phyloP scores from a whole-genome alignment of 1,140 invertebrate species.

The Zaprionus inermis region DNA sequence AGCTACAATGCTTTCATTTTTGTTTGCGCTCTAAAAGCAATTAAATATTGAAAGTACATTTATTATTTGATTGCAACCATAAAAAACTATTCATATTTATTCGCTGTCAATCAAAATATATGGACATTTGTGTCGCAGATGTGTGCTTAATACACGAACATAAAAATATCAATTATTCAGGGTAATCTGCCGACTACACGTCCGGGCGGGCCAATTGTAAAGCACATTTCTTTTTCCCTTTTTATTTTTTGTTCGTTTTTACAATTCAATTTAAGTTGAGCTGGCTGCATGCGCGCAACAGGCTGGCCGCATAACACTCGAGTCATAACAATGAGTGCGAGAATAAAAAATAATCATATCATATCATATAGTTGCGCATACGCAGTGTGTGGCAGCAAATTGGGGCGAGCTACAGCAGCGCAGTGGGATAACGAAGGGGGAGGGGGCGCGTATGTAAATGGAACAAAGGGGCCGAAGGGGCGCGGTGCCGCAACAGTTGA shows the following conservation, averaged over 20 bases:
- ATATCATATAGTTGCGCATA: conserved; percentile 64
- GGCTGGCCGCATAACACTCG: conserved; percentile 66
- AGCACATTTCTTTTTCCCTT: conserved; percentile 55
- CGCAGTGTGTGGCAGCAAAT: conserved; percentile 61
- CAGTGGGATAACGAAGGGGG: not conserved
- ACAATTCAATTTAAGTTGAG: conserved; percentile 70
- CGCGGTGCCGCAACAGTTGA: conserved; percentile 65
- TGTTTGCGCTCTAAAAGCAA: not conserved
- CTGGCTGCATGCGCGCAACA: conserved; percentile 53
- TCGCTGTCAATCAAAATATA: conserved; percentile 3
- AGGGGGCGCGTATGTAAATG: not conserved
- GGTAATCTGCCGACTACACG: conserved; percentile 4
- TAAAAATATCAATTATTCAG: conserved; percentile 13
- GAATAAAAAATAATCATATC: conserved; percentile 77
- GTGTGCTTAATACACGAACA: conserved; percentile 7
- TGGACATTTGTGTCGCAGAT: not conserved
- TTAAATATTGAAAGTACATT: conserved; percentile 8
- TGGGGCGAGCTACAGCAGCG: conserved; percentile 44
- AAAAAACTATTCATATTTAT: conserved; percentile 7
- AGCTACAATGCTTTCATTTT: not conserved
- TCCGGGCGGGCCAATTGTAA: conserved; percentile 31
- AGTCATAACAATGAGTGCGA: conserved; percentile 75
- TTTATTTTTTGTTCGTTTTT: conserved; percentile 26
- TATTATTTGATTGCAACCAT: not conserved
- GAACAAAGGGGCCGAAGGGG: not conserved